Percentiles rank a stretch among this genome's conserved stretches.
Evolutionary conservation across 2,888 invertebrate genomes (phyloP).

Genomic region (Limulus polyphemus): DNA sequence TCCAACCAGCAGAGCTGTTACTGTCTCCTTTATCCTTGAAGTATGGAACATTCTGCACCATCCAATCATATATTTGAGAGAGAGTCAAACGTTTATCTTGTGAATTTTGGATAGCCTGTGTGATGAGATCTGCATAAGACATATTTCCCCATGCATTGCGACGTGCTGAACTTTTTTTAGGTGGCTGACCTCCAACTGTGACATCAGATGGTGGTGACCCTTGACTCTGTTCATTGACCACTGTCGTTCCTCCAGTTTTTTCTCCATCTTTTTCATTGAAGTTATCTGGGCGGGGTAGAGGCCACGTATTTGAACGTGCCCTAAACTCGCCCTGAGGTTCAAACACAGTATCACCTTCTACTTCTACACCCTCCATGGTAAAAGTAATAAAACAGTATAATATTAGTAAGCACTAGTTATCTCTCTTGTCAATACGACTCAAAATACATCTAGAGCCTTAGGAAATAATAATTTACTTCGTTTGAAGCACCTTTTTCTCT

Average conservation of each 20-base stretch:
- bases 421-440: too few species aligned
- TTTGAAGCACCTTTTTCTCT: too few species aligned
- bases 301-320: slow-evolving; percentile 97
- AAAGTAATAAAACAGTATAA: too few species aligned
- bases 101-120: slow-evolving; percentile 93
- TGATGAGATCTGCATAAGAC: slow-evolving; percentile 97
- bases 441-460: too few species aligned
- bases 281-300: slow-evolving; percentile 77
- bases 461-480: too few species aligned
- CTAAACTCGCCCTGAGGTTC: slow-evolving; percentile 56
- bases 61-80: slow-evolving; percentile 99
- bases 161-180: slow-evolving; percentile 85
- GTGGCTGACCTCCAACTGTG: slow-evolving; percentile 19
- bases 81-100: slow-evolving; percentile 89
- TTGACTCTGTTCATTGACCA: slow-evolving; percentile 34
- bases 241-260: slow-evolving; percentile 19
- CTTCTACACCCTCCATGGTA: slow-evolving; percentile 7
- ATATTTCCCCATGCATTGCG: slow-evolving; percentile 96
- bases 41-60: slow-evolving; percentile 98
- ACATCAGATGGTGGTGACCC: not conserved
- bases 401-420: too few species aligned
- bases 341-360: slow-evolving; percentile 20
- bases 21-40: slow-evolving; percentile 99
- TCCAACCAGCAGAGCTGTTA: slow-evolving; percentile 99
- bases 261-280: slow-evolving; percentile 49